Base-by-base conservation (phyloP, 2,113 vertebrate species). In the Heterotis niloticus region DNA sequence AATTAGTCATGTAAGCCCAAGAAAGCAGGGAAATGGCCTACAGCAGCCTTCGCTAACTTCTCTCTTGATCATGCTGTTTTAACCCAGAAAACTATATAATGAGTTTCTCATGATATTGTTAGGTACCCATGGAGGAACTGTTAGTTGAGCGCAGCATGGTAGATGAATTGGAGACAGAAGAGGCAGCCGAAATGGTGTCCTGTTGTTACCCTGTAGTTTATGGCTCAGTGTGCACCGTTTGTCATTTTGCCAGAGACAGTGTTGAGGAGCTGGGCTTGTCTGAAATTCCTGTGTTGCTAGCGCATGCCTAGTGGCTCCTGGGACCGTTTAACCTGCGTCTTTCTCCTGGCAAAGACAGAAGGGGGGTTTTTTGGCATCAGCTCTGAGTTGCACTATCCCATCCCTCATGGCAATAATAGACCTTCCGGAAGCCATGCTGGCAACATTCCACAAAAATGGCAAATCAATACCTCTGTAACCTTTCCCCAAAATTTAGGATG, bases 391-490 rank as follows among this genome's bases (percentile, higher is more conserved):
- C 26, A 16, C 71, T 24, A 4, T 10, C 52, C 75, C 70, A 80
- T 80, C 78, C 80, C 69, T 80, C 78, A 75, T 16, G 23, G 24
- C 78, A 64, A 80, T 78, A 57, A 80, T 80, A 75, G 70, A 64
- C 69, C 78, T 73, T 64, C 77, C 29, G 26, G 54, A 68, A 70
- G 69, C n/a, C 77, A 70, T 69, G 67, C 17, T 5, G 24, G 23
- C 5, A n/a, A 57, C 71, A 74, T 74, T 54, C 54, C 24, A 18
- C 17, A 16, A 23, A 59, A 74, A 59, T 26, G 17, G 34, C 16
- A 23, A 74, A 74, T 74, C 52, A 7, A 74, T 74, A 74, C 52
- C 52, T 16, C 71, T 65, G 1, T 65, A 9, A 62, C 59, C 59
- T 17, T 62, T 62, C 20, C 59, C 59, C 59, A 74, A 74, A 57